These are phyloP conservation scores for Busseola fusca DNA, from an alignment of 2,888 invertebrate species.

Conservation along the genomic window DNA sequence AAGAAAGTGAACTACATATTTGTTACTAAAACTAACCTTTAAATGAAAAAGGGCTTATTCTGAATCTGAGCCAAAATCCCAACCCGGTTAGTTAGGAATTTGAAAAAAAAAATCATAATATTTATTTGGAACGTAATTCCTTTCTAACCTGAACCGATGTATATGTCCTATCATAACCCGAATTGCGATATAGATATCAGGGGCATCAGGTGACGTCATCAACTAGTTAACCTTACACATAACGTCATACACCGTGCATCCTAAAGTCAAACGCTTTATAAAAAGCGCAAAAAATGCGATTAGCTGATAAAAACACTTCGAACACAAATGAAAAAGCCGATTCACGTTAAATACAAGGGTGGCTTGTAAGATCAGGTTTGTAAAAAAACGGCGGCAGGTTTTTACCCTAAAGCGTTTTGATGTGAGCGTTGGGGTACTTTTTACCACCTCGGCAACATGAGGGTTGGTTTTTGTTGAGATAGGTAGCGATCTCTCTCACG, in stretches of 20 bases:
- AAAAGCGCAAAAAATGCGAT: slow-evolving; percentile 39
- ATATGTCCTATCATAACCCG: too few species aligned
- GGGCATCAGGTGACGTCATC: not conserved
- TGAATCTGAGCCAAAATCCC: too few species aligned
- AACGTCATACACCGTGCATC: not conserved
- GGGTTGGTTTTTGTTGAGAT: slow-evolving; percentile 81
- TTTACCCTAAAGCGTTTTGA: slow-evolving; percentile 76
- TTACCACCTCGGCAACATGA: slow-evolving; percentile 67
- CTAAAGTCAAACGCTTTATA: slow-evolving; percentile 24
- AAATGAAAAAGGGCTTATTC: too few species aligned
- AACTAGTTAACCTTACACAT: not conserved
- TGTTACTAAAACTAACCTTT: not conserved
- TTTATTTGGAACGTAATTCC: too few species aligned
- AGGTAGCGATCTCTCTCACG: slow-evolving; percentile 85
- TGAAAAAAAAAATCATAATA: too few species aligned
- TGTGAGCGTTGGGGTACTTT: slow-evolving; percentile 74
- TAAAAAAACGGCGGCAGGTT: slow-evolving; percentile 79
- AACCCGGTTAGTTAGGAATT: too few species aligned
- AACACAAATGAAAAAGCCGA: slow-evolving; percentile 61
- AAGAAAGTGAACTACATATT: not conserved
- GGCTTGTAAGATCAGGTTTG: slow-evolving; percentile 73
- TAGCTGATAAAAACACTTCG: slow-evolving; percentile 44
- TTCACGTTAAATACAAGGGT: slow-evolving; percentile 60
- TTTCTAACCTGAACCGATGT: too few species aligned
- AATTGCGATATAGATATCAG: too few species aligned